These are phyloP conservation scores for Phasianus colchicus DNA, from an alignment of 2,113 vertebrate genomes.

Conservation along the genomic window DNA sequence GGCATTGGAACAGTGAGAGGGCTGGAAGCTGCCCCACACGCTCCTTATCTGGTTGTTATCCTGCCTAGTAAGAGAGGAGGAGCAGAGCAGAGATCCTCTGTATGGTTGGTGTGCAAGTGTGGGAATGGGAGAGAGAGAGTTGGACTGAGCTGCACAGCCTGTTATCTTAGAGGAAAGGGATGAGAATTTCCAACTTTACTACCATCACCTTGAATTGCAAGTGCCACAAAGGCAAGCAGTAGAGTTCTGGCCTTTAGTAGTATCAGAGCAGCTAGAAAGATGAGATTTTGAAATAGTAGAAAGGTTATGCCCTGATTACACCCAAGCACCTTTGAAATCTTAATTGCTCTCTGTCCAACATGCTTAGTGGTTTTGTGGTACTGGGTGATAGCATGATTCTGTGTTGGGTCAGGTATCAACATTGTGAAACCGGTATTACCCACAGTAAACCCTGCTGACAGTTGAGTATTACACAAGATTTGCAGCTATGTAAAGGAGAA, in stretches of 20 bases:
- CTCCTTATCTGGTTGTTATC: not conserved
- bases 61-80: not conserved
- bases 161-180: not conserved
- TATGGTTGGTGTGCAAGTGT: not conserved
- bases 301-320: not conserved
- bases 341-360: not conserved
- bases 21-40: not conserved
- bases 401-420: not conserved
- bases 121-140: not conserved
- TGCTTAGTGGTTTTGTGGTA: not conserved
- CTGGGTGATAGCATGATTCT: not conserved
- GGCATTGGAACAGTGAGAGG: not conserved
- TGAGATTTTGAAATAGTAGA: not conserved
- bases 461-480: conserved; percentile 15
- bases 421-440: not conserved
- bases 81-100: not conserved
- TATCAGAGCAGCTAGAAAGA: not conserved
- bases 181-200: not conserved
- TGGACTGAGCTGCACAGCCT: not conserved
- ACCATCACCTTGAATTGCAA: not conserved
- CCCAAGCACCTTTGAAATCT: not conserved
- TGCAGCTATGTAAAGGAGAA: conserved; percentile 18
- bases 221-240: not conserved
- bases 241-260: not conserved
- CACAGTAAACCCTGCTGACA: conserved; percentile 24